These are phyloP conservation scores for Heterocephalus glaber DNA, from an alignment of 2,113 vertebrate genomes.

Conservation along the genomic window DNA sequence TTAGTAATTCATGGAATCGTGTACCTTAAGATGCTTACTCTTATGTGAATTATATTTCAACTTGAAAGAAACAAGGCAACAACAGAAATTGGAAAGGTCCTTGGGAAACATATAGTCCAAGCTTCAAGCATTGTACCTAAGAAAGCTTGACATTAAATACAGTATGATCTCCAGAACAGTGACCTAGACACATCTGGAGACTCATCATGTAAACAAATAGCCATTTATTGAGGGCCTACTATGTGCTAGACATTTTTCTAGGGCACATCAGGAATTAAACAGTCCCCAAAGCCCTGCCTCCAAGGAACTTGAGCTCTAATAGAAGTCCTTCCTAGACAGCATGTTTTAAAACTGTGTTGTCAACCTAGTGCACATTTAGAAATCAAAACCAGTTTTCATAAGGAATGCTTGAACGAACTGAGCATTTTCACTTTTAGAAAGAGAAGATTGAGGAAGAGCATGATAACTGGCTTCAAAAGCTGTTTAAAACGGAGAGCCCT, in stretches of 20 bases:
- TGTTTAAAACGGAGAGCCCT: neutral
- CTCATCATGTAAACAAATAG: neutral
- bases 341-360: neutral
- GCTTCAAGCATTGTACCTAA: neutral
- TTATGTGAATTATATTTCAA: neutral
- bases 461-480: slow-evolving; percentile 49
- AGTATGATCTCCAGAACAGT: neutral
- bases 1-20: neutral
- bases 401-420: slow-evolving; percentile 51
- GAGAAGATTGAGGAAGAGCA: slow-evolving; percentile 25
- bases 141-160: neutral
- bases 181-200: neutral
- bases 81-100: neutral
- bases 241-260: neutral
- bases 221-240: neutral
- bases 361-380: slow-evolving; percentile 11
- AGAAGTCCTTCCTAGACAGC: neutral
- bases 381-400: slow-evolving; percentile 59
- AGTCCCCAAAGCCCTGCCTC: neutral
- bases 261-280: neutral
- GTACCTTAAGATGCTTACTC: neutral
- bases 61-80: neutral
- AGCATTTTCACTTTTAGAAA: slow-evolving; percentile 61
- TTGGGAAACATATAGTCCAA: neutral
- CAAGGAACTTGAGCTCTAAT: neutral